Conservation (phyloP, 2,888 invertebrate species). For the Lordiphosa fenestrarum region DNA sequence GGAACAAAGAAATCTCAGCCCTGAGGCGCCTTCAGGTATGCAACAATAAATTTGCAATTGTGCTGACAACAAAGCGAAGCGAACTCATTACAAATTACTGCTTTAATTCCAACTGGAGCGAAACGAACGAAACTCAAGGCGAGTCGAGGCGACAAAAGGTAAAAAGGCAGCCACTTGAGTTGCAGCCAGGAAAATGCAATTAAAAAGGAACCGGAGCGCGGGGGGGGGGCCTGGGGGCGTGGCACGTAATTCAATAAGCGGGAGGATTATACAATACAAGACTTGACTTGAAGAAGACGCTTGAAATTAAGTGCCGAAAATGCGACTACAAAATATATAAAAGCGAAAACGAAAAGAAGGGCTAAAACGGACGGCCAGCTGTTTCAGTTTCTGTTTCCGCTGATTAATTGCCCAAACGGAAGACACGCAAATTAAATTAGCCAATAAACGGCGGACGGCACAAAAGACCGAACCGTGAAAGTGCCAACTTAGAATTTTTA, state of each 20-base stretch:
- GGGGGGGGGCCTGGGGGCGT: no score
- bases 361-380: conserved; percentile 54
- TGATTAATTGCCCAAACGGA: conserved; percentile 74
- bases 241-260: conserved; percentile 63
- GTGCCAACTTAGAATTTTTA: conserved; percentile 59
- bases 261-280: conserved; percentile 43
- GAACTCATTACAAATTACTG: conserved; percentile 75
- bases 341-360: conserved; percentile 10
- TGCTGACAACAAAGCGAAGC: conserved; percentile 40
- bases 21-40: conserved; percentile 35
- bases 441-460: conserved; percentile 71
- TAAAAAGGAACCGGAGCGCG: conserved; percentile 55
- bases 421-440: conserved; percentile 75
- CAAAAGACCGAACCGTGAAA: conserved; percentile 58
- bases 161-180: conserved; percentile 58
- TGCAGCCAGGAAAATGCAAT: conserved; percentile 64
- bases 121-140: conserved; percentile 51
- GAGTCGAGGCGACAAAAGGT: conserved; percentile 14
- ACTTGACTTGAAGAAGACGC: conserved; percentile 41
- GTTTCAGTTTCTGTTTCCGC: conserved; percentile 74
- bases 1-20: conserved; percentile 8
- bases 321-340: conserved; percentile 24
- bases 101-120: conserved; percentile 69
- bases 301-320: conserved; percentile 59
- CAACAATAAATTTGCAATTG: conserved; percentile 63